These are phyloP conservation scores for Fragum whitleyi DNA, from an alignment of 2,888 invertebrate species.

Conservation along the genomic window DNA sequence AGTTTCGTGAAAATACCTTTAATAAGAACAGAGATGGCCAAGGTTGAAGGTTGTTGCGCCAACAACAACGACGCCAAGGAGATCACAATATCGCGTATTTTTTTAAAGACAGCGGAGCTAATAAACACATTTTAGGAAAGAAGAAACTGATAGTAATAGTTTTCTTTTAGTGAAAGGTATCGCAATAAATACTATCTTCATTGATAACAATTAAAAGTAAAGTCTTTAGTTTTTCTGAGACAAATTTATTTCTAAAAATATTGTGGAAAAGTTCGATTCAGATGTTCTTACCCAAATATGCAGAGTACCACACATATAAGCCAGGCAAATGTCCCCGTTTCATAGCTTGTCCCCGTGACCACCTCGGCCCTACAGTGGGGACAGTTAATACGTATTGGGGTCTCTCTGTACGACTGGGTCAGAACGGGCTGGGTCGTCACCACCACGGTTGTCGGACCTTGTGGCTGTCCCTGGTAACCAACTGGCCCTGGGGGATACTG, in stretches of 20 bases:
- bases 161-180: no score
- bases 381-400: conserved; percentile 77
- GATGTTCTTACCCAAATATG: conserved; percentile 79
- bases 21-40: no score
- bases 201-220: no score
- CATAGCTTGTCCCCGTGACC: conserved; percentile 78
- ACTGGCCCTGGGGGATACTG: conserved; percentile 48
- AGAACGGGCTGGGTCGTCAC: conserved; percentile 73
- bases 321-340: conserved; percentile 82
- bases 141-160: no score
- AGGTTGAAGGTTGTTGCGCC: no score
- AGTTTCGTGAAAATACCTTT: no score
- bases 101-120: no score
- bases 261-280: neutral
- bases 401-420: conserved; percentile 76
- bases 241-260: conserved; percentile 65
- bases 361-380: conserved; percentile 82
- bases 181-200: no score
- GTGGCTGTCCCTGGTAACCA: conserved; percentile 43
- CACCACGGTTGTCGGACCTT: conserved; percentile 73
- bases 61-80: no score
- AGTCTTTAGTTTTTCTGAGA: no score
- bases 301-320: conserved; percentile 80
- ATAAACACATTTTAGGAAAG: no score
- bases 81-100: no score